These are phyloP conservation scores for Carlito syrichta DNA, from an alignment of 2,113 vertebrate genomes.

Conservation along the genomic window DNA sequence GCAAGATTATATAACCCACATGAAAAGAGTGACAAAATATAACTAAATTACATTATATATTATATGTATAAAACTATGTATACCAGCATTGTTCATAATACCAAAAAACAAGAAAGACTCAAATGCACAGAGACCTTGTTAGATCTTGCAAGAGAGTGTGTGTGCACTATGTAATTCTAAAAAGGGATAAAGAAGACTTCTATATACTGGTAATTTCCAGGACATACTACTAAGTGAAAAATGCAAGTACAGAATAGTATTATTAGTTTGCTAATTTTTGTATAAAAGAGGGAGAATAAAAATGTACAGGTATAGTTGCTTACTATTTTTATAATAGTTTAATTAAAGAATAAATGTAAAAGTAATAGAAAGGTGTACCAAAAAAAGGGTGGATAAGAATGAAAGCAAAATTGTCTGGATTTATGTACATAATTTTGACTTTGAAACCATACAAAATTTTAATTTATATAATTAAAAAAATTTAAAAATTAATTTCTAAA, in stretches of 20 bases:
- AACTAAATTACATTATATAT: neutral
- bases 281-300: neutral
- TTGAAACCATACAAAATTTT: neutral
- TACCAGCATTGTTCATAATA: neutral
- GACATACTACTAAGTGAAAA: neutral
- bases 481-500: neutral
- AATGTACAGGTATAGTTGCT: no score
- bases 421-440: neutral
- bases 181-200: neutral
- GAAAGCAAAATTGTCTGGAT: neutral
- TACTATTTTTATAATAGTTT: neutral
- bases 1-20: neutral
- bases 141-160: neutral
- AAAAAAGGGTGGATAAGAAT: neutral
- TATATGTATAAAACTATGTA: neutral
- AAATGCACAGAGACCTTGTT: neutral
- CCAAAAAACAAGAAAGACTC: neutral
- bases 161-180: neutral
- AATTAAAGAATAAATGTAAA: neutral
- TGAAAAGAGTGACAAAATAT: neutral
- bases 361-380: neutral
- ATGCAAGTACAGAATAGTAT: neutral
- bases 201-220: neutral
- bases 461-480: neutral
- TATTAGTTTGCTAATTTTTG: neutral